A percentile compares a stretch with the other conserved stretches of the same genome.
These are phyloP conservation scores for Esox lucius DNA, from an alignment of 2,797 vertebrate genomes.

Conservation along the genomic window DNA sequence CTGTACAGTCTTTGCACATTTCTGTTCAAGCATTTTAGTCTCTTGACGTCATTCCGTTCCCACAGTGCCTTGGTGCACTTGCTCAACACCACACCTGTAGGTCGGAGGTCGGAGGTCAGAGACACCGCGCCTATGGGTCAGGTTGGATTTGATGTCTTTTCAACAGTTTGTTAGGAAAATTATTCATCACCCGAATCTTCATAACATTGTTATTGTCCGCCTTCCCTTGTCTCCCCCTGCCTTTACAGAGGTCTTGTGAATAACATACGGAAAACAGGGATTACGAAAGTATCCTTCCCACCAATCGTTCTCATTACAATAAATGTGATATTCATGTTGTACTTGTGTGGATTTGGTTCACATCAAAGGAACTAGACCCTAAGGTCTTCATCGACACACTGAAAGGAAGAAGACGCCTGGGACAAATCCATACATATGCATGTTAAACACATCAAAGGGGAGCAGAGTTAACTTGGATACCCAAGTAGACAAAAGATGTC, in stretches of 20 bases:
- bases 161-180: neutral
- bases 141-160: neutral
- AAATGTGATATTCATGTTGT: slow-evolving; percentile 1
- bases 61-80: neutral
- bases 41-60: neutral
- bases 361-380: neutral
- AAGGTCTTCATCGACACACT: neutral
- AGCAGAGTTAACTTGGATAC: neutral
- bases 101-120: no score
- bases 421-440: neutral
- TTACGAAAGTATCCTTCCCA: neutral
- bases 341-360: neutral
- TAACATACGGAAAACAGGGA: neutral
- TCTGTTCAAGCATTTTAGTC: neutral
- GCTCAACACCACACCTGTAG: neutral
- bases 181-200: neutral
- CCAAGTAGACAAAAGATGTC: neutral
- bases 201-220: neutral
- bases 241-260: neutral
- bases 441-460: neutral
- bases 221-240: neutral
- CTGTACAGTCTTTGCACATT: neutral
- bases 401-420: neutral
- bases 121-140: no score
- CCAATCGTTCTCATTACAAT: neutral